phyloP scores from a whole-genome alignment of 2,797 vertebrate genomes.

The Vireo griseus region DNA sequence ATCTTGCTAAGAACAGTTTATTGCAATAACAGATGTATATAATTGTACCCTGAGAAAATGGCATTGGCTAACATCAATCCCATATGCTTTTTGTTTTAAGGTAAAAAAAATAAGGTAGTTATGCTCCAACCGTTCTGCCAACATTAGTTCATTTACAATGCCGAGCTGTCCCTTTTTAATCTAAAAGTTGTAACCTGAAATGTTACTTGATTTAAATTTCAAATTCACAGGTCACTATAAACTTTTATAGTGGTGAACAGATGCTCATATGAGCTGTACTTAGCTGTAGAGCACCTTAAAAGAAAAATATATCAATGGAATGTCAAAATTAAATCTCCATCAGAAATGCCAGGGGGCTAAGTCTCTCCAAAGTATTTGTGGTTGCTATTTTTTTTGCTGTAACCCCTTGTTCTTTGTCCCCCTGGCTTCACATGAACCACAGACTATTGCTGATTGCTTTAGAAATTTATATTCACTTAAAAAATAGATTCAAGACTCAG shows the following conservation, averaged over 20 bases:
- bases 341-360: background rate
- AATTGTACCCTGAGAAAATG: conserved; percentile 36
- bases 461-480: background rate
- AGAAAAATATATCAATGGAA: conserved; percentile 33
- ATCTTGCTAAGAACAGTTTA: conserved; percentile 16
- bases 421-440: background rate
- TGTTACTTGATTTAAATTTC: conserved; percentile 70
- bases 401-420: background rate
- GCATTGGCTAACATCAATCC: background rate
- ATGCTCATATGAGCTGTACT: conserved; percentile 60
- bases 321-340: conserved; percentile 49
- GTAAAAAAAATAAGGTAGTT: conserved; percentile 17
- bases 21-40: conserved; percentile 20
- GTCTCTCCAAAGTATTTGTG: background rate
- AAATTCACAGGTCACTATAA: conserved; percentile 65
- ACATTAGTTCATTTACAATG: conserved; percentile 8
- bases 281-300: conserved; percentile 42
- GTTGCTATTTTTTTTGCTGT: background rate
- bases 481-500: background rate
- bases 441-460: background rate
- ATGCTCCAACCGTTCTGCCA: background rate
- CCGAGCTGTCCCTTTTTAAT: conserved; percentile 50
- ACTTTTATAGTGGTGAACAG: conserved; percentile 60
- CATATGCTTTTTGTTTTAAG: conserved; percentile 33
- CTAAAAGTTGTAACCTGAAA: conserved; percentile 58